phyloP scores from a whole-genome alignment of 1,140 invertebrate species.

The Drosophila ogumai region DNA sequence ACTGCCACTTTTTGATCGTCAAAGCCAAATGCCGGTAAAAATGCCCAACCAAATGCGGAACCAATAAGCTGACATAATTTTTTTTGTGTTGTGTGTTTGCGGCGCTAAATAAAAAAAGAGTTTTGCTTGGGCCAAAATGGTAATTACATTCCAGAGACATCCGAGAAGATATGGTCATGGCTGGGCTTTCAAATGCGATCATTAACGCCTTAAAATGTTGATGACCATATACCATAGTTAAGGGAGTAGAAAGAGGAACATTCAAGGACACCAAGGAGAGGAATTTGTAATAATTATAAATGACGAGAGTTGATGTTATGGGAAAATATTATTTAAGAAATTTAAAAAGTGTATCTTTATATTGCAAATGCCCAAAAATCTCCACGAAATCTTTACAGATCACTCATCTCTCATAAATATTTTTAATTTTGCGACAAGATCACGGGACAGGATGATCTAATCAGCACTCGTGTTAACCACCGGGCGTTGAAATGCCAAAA shows the following conservation, averaged over 20 bases:
- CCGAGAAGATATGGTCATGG: slow-evolving; percentile 44
- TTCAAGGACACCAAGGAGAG: slow-evolving; percentile 17
- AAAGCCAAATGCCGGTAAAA: slow-evolving; percentile 52
- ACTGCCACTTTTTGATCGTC: slow-evolving; percentile 37
- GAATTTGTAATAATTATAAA: neutral
- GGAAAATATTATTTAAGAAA: too few relatives aligned
- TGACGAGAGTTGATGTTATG: neutral
- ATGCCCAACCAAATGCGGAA: slow-evolving; percentile 46
- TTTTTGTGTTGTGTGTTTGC: slow-evolving; percentile 24
- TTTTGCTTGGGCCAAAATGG: slow-evolving; percentile 39
- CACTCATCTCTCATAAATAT: slow-evolving; percentile 3
- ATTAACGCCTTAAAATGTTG: slow-evolving; percentile 29
- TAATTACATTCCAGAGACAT: slow-evolving; percentile 52
- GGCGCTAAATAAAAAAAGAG: slow-evolving; percentile 20
- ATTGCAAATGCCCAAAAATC: neutral
- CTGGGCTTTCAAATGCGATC: slow-evolving; percentile 32
- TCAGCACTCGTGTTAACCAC: slow-evolving; percentile 25
- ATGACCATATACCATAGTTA: slow-evolving; percentile 10
- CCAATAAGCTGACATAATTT: slow-evolving; percentile 60
- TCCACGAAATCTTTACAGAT: neutral
- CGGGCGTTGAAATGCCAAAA: slow-evolving; percentile 45
- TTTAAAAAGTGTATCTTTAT: too few relatives aligned
- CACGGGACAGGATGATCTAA: slow-evolving; percentile 38
- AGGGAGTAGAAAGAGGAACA: slow-evolving; percentile 1
- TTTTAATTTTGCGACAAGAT: neutral